Base-by-base conservation (phyloP, 1,140 invertebrate genomes). In the Drosophila rufa region DNA sequence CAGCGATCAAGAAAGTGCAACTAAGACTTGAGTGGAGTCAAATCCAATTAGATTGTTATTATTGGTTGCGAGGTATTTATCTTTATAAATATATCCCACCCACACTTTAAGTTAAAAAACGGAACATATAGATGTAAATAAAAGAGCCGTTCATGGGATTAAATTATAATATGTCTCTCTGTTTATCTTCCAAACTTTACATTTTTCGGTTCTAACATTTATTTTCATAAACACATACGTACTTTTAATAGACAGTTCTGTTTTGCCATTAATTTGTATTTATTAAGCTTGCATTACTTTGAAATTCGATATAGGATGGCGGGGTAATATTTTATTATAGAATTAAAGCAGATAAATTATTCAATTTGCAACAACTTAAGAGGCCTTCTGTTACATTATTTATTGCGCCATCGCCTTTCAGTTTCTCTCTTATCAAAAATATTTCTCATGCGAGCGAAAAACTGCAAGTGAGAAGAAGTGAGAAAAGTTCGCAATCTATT, bases 401-500 rank as follows among this genome's bases (percentile, higher is more conserved):
- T n/a, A 42, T 42, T 42, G 14, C 33, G 30, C n/a, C 40, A 42
- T 42, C 56, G 22, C 30, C 19, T 17, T 4, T 38, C 15, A 4
- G 15, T 11, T 56, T 47, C 43, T 65, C 65, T 40, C 33, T 67
- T 30, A 30, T 48, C 33, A 68, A 48, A 48, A 36, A 40, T 40
- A 46, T n/a, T 48, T 38, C 7, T 22, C 40, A 25, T 61, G 62
- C 27, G 56, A 58, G 40, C 25, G 25, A 27, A 15, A 15, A 43
- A 58, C 55, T 33, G 33, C 17, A 59, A 68, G 65, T 46, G 58
- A 68, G 46, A 68, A 50, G 61, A 57, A 73, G 67, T 40, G 55
- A 74, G 55, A 74, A 60, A 73, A 74, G 68, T 73, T 71, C 55
- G 46, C 55, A 14, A 19, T 73, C 70, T 74, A 74, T 74, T 74